Evolutionary conservation across 92 coral and sea anemone genomes (phyloP), one percentile per base, ranked within the genome.

Genomic region (Plumapathes pennacea): DNA sequence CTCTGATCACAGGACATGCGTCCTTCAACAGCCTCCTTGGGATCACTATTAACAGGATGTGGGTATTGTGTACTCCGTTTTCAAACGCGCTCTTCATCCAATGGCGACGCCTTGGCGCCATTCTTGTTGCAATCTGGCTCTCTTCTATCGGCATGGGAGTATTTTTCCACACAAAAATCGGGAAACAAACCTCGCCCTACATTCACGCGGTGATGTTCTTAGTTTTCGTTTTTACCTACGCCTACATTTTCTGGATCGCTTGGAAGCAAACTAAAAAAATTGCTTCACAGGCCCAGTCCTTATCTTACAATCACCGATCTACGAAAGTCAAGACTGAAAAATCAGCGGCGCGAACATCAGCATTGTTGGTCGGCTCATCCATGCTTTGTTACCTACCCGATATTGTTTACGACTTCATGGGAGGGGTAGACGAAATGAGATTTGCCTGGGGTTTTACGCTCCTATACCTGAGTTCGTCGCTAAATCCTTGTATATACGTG

Each of bases 401-500:
- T 29, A 66, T 62, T 8, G 76, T 76, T 21, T 66, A 54, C 17
- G 83, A 76, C 41, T 76, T 56, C 27, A 29, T 45, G 46, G 49
- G 29, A 1, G 57, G 41, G n/a, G 46, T 36, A 0, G 62, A 76
- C 13, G 38, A 64, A n/a, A 57, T 24, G 61, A 67, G 83, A 49
- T 57, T 47, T 31, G 12, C 32, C 2, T 76, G 83, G 83, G 19
- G 49, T 15, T 76, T 66, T 32, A 57, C 69, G 0, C 46, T 67
- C 18, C 21, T 76, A 49, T 76, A 56, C 33, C 39, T 67, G 15
- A 76, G 83, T 20, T 76, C 74, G 22, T 38, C 76, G 36, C 6
- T 76, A 29, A 76, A 76, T 22, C 83, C 83, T 6, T 76, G 83
- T 43, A 76, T 76, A 36, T 76, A 76, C 70, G 71, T 76, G 61